Evolutionary conservation across 2,888 invertebrate species (phyloP), one percentile per base, ranked within the genome.

Genomic region (Corythucha ciliata): DNA sequence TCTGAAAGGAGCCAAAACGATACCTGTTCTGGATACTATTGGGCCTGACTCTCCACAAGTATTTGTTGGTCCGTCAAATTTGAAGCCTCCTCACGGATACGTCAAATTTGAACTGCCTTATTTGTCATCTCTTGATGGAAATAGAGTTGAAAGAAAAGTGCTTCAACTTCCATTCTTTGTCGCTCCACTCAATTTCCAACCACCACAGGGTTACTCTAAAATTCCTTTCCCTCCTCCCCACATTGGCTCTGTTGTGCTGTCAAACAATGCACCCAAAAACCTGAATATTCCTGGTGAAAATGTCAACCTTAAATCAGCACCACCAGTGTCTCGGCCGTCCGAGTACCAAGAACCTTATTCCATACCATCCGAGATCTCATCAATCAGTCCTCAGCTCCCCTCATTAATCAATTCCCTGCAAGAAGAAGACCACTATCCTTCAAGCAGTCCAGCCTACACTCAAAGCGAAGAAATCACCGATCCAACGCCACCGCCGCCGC

Each of bases 161-260:
- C 79, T 79, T 48, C 80, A 83, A 58, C 66, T 86, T 1, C 84
- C 87, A 0, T 88, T 88, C 68, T 89, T 88, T 61, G 88, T 89
- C 6, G 88, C 88, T 1, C 88, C 88, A 0, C 67, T 87, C 21
- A 88, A 84, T 63, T 89, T 87, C 63, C 80, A 81, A 59, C 80
- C 87, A n/a, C 88, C 87, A 0, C 73, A 77, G 41, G 88, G 88
- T 3, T 88, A 85, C 64, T 82, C 84, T 0, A 89, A 88, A 69
- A 88, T 89, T 57, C 80, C 86, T 0, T 77, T 89, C 65, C 88
- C 88, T 0, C 81, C 86, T 12, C 88, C 88, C 0, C 88, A 89
- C 62, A 86, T 89, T 0, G 88, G 88, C 1, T 87, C 87, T 0
- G 84, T 89, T 3, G 84, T 89, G 0, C 76, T 88, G 4, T 62